Evolutionary conservation across 2,888 invertebrate genomes (phyloP).

Genomic region (Aleiodes leptofemur): DNA sequence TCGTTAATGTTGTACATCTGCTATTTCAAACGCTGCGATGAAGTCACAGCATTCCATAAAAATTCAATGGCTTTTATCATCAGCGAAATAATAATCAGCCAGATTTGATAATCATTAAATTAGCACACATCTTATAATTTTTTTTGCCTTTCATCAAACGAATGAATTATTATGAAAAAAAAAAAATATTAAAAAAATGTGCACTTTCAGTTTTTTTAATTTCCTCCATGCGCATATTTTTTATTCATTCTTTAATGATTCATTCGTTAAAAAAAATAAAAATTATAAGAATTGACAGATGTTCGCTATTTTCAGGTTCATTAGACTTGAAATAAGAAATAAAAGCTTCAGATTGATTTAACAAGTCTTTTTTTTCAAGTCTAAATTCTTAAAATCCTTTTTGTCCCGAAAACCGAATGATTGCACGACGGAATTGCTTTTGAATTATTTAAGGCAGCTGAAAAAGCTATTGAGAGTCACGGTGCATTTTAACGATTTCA

Average conservation of each 20-base stretch:
- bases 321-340: background rate
- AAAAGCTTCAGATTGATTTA: background rate
- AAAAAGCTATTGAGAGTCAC: constrained; percentile 16
- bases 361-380: background rate
- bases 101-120: no score
- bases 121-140: no score
- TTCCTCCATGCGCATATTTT: no score
- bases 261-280: no score
- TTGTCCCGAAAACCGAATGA: background rate
- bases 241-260: no score
- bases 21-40: background rate
- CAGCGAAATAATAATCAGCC: background rate
- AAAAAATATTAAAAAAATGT: no score
- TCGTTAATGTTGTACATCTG: background rate
- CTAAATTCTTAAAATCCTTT: background rate
- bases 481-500: constrained; percentile 24
- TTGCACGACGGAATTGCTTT: background rate
- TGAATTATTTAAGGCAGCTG: constrained; percentile 10
- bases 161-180: no score
- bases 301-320: no score
- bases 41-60: background rate
- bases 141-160: no score
- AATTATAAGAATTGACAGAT: no score
- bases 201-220: no score
- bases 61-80: background rate